These are phyloP conservation scores for Astreopora myriophthalma DNA, from an alignment of 64 coral and sea anemone genomes.

Conservation along the genomic window DNA sequence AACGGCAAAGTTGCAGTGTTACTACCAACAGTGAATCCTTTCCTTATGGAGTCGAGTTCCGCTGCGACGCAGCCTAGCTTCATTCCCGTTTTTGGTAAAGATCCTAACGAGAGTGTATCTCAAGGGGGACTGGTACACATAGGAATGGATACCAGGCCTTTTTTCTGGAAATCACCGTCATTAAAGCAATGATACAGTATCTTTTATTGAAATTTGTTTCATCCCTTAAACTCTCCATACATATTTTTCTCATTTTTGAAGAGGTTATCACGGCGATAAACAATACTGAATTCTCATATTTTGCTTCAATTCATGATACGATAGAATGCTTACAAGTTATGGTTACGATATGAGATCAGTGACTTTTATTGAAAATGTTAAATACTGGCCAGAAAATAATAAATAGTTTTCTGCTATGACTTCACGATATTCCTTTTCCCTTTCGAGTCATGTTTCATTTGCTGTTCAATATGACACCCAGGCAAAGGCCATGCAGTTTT, in stretches of 20 bases:
- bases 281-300: background rate
- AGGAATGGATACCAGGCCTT: slow-evolving; percentile 16
- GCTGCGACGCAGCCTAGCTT: background rate
- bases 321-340: background rate
- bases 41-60: background rate
- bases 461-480: background rate
- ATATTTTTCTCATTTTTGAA: too few species aligned
- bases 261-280: too few species aligned
- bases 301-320: background rate
- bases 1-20: slow-evolving; percentile 63
- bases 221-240: too few species aligned
- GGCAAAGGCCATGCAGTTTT: background rate
- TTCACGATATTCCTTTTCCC: background rate
- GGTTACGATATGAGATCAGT: too few species aligned
- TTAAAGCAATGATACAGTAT: background rate
- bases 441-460: background rate
- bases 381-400: too few species aligned
- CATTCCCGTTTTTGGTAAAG: slow-evolving; percentile 27
- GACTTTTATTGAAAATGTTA: too few species aligned
- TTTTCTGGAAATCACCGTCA: background rate
- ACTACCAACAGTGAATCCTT: slow-evolving; percentile 53
- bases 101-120: background rate
- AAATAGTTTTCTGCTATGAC: too few species aligned
- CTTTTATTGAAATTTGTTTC: background rate
- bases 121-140: background rate